Evolutionary conservation across 2,797 vertebrate species (phyloP), one percentile per base, ranked within the genome.

Genomic region (Acipenser ruthenus): DNA sequence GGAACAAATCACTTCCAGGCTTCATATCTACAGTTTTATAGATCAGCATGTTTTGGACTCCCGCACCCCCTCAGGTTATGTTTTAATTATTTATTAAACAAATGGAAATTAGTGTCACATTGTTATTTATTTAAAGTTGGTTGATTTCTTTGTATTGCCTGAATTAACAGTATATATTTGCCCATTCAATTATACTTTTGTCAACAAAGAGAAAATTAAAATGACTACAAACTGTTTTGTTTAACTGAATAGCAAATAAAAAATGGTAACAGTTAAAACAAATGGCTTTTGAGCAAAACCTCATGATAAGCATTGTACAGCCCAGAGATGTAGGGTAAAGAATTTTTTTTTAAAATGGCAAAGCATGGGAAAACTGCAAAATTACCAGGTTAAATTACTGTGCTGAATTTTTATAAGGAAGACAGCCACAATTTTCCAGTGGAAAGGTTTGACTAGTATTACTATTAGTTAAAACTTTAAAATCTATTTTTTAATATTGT

Each of bases 1-100:
- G 50, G 79, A 85, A 69, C 74, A 78, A 77, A 82, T 67, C 64
- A 82, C 84, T 82, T 84, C 80, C 77, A 89, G 88, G 83, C 86
- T 83, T 78, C 71, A 75, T 74, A 86, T 85, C 88, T 87, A 87
- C 72, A 74, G 75, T 70, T 84, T 83, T 82, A 86, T 87, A 87
- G 83, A 86, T 81, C 72, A 65, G 72, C 76, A 65, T 65, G 64
- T 76, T 80, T 70, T 51, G 74, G 70, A 63, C 64, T 65, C 49
- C 47, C 48, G 58, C 61, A 65, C 64, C 70, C 73, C 76, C 72
- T 59, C 60, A 69, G 60, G 67, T 47, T 60, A 37, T 37, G 81
- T 71, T 82, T 71, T 82, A 75, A 80, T 78, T 72, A 70, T 65
- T 63, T 70, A 76, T 77, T 63, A 79, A 67, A 82, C 78, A 69